phyloP scores from a whole-genome alignment of 2,113 vertebrate genomes.

The Bubalus kerabau region DNA sequence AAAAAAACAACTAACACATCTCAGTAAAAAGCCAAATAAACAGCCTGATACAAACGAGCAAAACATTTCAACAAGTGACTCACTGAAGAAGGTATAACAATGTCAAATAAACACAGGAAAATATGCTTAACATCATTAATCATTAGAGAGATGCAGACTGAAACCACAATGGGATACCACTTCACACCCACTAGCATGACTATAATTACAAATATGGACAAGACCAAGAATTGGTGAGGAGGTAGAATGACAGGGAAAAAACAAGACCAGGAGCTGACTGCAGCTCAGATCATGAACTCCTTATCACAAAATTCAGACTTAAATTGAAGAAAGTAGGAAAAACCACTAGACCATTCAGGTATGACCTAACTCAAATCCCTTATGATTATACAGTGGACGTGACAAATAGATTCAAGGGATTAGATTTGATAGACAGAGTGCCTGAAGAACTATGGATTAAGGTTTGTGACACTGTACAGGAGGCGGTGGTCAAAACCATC shows the following conservation, averaged over 20 bases:
- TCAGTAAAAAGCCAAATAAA: constrained; percentile 12
- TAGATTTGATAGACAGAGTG: background rate
- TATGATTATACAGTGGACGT: background rate
- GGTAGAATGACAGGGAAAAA: background rate
- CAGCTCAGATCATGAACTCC: background rate
- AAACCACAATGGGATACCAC: background rate
- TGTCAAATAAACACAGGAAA: background rate
- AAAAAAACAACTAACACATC: background rate
- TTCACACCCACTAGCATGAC: background rate
- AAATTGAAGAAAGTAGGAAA: background rate
- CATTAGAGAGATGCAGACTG: background rate
- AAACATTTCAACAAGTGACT: background rate
- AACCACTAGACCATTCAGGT: background rate
- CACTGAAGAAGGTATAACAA: background rate
- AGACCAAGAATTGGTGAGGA: background rate
- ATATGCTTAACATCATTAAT: background rate
- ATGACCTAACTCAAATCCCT: background rate
- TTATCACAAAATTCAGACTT: background rate
- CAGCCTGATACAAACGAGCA: background rate
- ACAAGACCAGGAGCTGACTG: background rate
- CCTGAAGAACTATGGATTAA: background rate
- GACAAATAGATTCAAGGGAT: background rate
- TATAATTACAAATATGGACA: background rate
- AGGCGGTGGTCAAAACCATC: background rate
- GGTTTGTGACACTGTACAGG: background rate